Evolutionary conservation across 2,113 vertebrate genomes (phyloP).

Genomic region (Otolemur garnettii): DNA sequence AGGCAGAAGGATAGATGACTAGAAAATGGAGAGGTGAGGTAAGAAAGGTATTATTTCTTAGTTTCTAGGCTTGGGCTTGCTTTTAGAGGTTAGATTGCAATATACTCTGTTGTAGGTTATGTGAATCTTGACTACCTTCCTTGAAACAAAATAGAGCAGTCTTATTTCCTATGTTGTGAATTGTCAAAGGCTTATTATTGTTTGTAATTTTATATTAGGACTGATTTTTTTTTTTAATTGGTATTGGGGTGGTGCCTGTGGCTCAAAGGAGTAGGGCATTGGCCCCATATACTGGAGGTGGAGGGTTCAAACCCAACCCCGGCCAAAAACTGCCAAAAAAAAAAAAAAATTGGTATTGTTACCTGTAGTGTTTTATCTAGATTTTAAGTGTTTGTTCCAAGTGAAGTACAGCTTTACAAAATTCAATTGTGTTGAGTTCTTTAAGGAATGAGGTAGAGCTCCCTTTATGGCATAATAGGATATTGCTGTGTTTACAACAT

Average conservation of each 20-base stretch:
- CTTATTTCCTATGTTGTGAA: neutral
- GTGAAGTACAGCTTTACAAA: neutral
- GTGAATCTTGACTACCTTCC: neutral
- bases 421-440: neutral
- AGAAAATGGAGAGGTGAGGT: neutral
- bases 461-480: neutral
- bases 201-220: constrained; percentile 35
- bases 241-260: neutral
- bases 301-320: too few relatives aligned
- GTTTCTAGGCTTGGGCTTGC: neutral
- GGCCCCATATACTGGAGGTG: too few relatives aligned
- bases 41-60: neutral
- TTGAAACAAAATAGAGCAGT: constrained; percentile 17
- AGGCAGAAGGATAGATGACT: neutral
- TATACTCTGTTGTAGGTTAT: neutral
- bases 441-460: neutral
- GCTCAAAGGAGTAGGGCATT: too few relatives aligned
- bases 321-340: too few relatives aligned
- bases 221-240: neutral
- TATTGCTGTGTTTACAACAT: neutral
- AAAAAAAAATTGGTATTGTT: neutral
- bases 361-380: constrained; percentile 22
- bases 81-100: neutral
- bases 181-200: constrained; percentile 39
- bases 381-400: constrained; percentile 38